phyloP scores from a whole-genome alignment of 2,113 vertebrate genomes.

The Phyllostomus discolor region DNA sequence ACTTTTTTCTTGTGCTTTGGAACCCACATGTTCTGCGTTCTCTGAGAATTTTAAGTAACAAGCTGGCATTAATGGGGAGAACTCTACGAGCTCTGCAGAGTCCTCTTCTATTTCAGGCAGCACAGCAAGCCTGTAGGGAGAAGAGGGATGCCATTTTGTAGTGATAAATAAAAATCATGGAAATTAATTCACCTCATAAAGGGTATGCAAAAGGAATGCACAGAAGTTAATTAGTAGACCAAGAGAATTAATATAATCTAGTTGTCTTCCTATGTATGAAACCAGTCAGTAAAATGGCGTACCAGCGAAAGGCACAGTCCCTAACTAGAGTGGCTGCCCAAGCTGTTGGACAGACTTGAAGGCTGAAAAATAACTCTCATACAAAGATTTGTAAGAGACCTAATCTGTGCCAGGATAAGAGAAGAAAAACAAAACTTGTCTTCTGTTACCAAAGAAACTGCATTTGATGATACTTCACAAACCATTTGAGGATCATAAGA shows the following conservation, averaged over 20 bases:
- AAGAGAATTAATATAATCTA: not conserved
- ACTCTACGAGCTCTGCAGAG: not conserved
- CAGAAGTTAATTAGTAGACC: not conserved
- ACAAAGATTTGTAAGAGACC: not conserved
- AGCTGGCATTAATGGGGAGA: not conserved
- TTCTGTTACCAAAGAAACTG: constrained; percentile 30
- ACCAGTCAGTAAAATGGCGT: not conserved
- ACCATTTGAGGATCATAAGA: constrained; percentile 33
- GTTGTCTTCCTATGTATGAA: not conserved
- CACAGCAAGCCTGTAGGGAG: not conserved
- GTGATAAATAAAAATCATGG: constrained; percentile 26
- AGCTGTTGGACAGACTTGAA: not conserved
- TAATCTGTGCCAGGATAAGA: not conserved
- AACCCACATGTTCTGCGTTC: not conserved
- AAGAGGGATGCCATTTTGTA: constrained; percentile 28
- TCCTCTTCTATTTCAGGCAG: not conserved
- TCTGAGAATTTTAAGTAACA: constrained; percentile 17
- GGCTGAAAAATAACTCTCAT: not conserved
- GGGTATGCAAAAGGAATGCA: not conserved
- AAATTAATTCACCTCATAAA: constrained; percentile 25
- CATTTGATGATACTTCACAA: constrained; percentile 13
- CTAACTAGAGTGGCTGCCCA: not conserved
- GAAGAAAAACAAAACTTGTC: constrained; percentile 23
- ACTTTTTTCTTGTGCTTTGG: not conserved
- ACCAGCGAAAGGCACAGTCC: not conserved